Base-by-base conservation (phyloP, 2,888 invertebrate genomes). In the Ormyrus nitidulus region DNA sequence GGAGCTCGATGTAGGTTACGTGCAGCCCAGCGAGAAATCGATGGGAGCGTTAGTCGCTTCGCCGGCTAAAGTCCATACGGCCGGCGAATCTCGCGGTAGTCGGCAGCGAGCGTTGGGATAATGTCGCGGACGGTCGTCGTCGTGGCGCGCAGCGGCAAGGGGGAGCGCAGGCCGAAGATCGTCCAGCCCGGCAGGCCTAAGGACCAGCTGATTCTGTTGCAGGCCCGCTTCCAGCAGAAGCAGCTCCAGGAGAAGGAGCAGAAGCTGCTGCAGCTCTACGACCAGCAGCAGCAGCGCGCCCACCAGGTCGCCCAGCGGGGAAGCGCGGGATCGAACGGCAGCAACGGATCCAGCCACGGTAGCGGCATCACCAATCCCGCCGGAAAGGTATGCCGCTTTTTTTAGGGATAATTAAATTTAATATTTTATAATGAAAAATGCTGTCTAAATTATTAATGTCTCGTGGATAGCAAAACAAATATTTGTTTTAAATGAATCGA, bases 201-300 rank as follows among this genome's bases (percentile, higher is more conserved):
- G 34, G 53, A 66, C 56, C 58, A 69, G 34, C 71, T 70, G 56
- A 34, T 77, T n/a, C 19, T 84, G 81, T 92, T 91, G 5, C 92
- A 96, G 96, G 96, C 96, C 83, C 93, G 94, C 81, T 96, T 95
- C 90, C 96, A 96, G 88, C 95, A 96, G 89, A 95, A 94, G 86
- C 96, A 96, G 87, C 92, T 95, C 90, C 94, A 95, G 88, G 96
- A 96, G 89, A 94, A 95, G 83, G 96, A 96, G 88, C 93, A 95
- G 91, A 95, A 95, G 86, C 93, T 96, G 80, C 92, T 95, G 56
- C 93, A 94, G 83, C 92, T 95, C 83, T 94, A 94, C 90, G 94
- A 94, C 84, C 93, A 93, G 77, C 94, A 94, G 84, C 94, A 94
- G 86, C 93, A 94, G 83, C 91, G 93, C 44, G 93, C 94, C 5